phyloP scores from a whole-genome alignment of 2,797 vertebrate genomes.

The Acomys russatus region DNA sequence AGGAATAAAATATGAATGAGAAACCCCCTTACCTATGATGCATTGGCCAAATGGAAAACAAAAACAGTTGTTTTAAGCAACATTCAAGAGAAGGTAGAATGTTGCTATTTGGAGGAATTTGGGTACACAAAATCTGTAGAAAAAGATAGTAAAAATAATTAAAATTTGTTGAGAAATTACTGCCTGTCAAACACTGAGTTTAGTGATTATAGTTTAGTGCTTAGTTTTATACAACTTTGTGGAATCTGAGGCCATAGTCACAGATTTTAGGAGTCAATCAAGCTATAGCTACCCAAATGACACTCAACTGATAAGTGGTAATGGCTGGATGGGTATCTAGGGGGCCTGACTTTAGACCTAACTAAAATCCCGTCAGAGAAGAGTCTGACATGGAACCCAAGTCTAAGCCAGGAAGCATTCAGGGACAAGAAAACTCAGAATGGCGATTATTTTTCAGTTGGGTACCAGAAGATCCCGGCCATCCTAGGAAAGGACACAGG shows the following conservation, averaged over 20 bases:
- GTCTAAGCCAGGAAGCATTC: background rate
- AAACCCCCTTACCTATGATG: background rate
- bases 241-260: background rate
- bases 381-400: background rate
- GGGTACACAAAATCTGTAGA: background rate
- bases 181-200: background rate
- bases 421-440: background rate
- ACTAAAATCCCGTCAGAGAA: background rate
- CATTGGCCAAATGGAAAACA: background rate
- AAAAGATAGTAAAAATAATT: background rate
- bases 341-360: background rate
- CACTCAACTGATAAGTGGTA: background rate
- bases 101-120: background rate
- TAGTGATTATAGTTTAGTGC: background rate
- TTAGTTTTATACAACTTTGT: background rate
- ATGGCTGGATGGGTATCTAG: background rate
- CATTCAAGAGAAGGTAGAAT: background rate
- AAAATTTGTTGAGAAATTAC: background rate
- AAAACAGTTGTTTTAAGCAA: background rate
- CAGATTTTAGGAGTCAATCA: background rate
- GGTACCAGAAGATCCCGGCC: background rate
- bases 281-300: background rate
- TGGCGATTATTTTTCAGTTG: background rate
- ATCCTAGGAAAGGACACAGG: background rate
- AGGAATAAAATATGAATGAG: background rate